Base-by-base conservation (phyloP, 2,888 invertebrate species). In the Molorchus minor region DNA sequence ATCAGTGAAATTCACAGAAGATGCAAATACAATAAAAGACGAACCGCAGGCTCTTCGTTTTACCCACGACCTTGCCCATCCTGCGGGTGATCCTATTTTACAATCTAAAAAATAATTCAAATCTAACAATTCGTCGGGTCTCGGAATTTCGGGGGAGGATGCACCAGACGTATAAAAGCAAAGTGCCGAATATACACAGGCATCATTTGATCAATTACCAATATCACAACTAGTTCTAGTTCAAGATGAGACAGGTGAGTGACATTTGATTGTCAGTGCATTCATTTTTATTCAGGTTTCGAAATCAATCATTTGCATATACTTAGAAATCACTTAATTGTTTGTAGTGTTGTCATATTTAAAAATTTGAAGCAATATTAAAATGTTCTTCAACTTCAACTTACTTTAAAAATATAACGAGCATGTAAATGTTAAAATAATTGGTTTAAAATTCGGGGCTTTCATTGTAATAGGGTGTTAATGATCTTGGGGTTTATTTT, bases 11-110 rank as follows among this genome's bases (percentile, higher is more conserved):
- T 12, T 13, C 4, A 33, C 46, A 36, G 35, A 12, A 7, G 36
- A 49, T 38, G n/a, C 20, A 21, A 17, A 8, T 19, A 35, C 54
- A 47, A 36, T 45, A 44, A 53, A 46, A 58, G 54, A 49, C 30
- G 56, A 44, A 21, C 16, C 20, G 29, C 21, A 25, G 51, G 4
- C 25, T 57, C 38, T 33, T 57, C 43, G 21, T 55, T 35, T n/a
- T 41, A 46, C 13, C 43, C 49, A 49, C 67, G 72, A 71, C 73
- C 73, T 73, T 73, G 71, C 68, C 71, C 64, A 64, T 61, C 64
- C 67, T 66, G 60, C 62, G 64, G 66, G 61, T 70, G 70, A 69
- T 71, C 69, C 67, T 58, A 59, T 71, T 71, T 65, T 67, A 58
- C 68, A 66, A 66, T 68, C 49, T 61, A 49, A 49, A 57, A 56